phyloP scores from a whole-genome alignment of 2,888 invertebrate species.

The Pachliopta kotzebuea region DNA sequence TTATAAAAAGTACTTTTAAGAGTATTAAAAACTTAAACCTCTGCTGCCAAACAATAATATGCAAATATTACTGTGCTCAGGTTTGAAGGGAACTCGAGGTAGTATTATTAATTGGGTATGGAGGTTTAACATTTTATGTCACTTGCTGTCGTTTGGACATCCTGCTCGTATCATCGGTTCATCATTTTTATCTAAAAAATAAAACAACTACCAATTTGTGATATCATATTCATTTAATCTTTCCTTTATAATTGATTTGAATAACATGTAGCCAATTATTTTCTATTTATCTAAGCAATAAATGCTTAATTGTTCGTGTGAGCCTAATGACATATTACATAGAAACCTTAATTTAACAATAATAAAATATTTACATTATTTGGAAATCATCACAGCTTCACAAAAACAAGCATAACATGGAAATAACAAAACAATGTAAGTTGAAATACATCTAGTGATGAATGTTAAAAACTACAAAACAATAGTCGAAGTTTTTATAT shows the following conservation, averaged over 20 bases:
- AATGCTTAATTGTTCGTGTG: conserved; percentile 72
- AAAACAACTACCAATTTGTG: conserved; percentile 45
- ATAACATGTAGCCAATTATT: conserved; percentile 77
- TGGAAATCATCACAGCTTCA: conserved; percentile 80
- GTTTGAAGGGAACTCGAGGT: no score
- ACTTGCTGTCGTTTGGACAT: no score
- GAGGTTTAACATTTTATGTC: no score
- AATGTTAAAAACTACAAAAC: conserved; percentile 66
- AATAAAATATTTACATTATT: conserved; percentile 78
- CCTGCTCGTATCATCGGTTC: no score
- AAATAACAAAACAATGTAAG: conserved; percentile 69
- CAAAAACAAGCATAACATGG: conserved; percentile 77
- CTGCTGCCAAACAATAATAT: no score
- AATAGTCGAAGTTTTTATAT: conserved; percentile 42
- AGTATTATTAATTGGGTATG: no score
- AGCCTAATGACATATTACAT: conserved; percentile 71
- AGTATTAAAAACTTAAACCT: no score
- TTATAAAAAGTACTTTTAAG: no score
- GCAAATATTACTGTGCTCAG: no score
- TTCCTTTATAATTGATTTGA: conserved; percentile 76
- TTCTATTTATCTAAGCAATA: conserved; percentile 64
- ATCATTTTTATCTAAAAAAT: conserved; percentile 39
- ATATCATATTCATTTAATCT: conserved; percentile 75
- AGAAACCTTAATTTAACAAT: conserved; percentile 69
- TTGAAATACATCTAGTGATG: conserved; percentile 45